Evolutionary conservation across 2,113 vertebrate species (phyloP), one percentile per base, ranked within the genome.

Genomic region (Thalassoma bifasciatum): DNA sequence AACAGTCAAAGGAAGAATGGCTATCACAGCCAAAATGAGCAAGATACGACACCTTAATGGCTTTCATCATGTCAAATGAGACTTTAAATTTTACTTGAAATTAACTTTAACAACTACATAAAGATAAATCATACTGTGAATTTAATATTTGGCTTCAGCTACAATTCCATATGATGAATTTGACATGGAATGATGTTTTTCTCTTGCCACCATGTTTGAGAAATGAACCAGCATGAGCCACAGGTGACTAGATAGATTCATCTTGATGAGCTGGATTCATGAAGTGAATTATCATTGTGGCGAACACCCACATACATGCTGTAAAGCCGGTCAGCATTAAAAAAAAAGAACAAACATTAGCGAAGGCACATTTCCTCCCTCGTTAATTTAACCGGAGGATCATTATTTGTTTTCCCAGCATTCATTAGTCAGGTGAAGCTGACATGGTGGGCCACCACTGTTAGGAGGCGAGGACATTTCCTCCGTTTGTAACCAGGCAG

Each of bases 381-480:
- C 91, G 89, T 93, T 92, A 88, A 92, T 92, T 92, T 91, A 88
- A 88, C 78, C 60, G 7, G 63, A 53, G 79, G 74, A 65, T 80
- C 80, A 89, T 90, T 92, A 89, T 92, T 91, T 92, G 90, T 88
- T 88, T 90, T 83, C 89, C 71, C 81, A 66, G 72, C 17, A 79
- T 90, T 91, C 92, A 93, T 94, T 92, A 90, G 88, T 93, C 86
- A 89, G 88, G 80, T 68, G 75, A 71, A 67, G 82, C 78, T 85
- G 90, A 88, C 89, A 53, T 46, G 72, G 59, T 34, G 52, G 83
- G 84, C 86, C 88, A 88, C 79, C 87, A 37, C 79, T 51, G 87
- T 81, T 58, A 82, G 71, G 76, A 83, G 82, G 66, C 54, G 56
- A 88, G 75, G 82, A 86, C 82, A 56, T 82, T 88, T 88, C 70